Percentiles rank a stretch among this genome's conserved stretches.
phyloP scores from a whole-genome alignment of 2,113 vertebrate genomes.

The Dolichallabes microphthalmus region DNA sequence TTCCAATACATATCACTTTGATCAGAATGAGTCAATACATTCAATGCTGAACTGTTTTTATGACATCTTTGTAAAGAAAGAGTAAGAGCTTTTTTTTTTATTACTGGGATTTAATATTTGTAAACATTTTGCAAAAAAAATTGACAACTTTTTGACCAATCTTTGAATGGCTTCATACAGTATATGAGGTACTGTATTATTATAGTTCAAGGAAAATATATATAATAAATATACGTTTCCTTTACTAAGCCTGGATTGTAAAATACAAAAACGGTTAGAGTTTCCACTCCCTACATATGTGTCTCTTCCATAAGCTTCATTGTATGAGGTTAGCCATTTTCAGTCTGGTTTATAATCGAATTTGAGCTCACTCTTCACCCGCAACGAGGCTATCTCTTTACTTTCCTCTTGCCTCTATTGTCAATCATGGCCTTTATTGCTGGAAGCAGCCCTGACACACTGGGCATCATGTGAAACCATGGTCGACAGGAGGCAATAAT shows the following conservation, averaged over 20 bases:
- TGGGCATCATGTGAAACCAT: slow-evolving; percentile 86
- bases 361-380: slow-evolving; percentile 48
- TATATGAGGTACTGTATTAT: not conserved
- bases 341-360: slow-evolving; percentile 35
- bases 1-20: not conserved
- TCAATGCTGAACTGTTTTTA: slow-evolving; percentile 62
- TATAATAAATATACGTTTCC: not conserved
- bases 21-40: slow-evolving; percentile 33
- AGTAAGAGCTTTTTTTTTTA: slow-evolving; percentile 12
- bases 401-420: slow-evolving; percentile 65
- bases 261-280: not conserved
- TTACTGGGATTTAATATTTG: slow-evolving; percentile 45
- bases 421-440: slow-evolving; percentile 83
- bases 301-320: slow-evolving; percentile 8
- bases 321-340: slow-evolving; percentile 25
- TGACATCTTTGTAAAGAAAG: slow-evolving; percentile 53
- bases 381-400: slow-evolving; percentile 39
- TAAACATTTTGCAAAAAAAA: slow-evolving; percentile 1
- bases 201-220: not conserved
- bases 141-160: not conserved
- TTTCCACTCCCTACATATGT: not conserved
- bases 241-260: not conserved
- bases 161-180: not conserved
- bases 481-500: slow-evolving; percentile 95
- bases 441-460: slow-evolving; percentile 82